phyloP scores from a whole-genome alignment of 2,888 invertebrate species.

The Penaeus monodon region DNA sequence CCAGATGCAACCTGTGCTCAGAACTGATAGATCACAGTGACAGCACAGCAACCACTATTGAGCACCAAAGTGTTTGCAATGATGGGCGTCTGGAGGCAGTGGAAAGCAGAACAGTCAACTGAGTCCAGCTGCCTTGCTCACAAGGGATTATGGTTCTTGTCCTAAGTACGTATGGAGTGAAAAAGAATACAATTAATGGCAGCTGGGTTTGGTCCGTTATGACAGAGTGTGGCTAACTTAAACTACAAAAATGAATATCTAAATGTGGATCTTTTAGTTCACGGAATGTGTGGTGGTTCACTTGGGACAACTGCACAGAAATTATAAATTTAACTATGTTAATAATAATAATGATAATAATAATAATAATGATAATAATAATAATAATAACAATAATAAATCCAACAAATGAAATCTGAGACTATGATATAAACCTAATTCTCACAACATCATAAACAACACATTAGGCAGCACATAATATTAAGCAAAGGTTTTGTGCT shows the following conservation, averaged over 20 bases:
- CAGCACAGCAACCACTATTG: slow-evolving; percentile 51
- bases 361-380: background rate
- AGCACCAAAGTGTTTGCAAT: slow-evolving; percentile 52
- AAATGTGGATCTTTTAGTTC: slow-evolving; percentile 51
- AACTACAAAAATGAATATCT: slow-evolving; percentile 41
- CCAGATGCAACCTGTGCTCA: slow-evolving; percentile 24
- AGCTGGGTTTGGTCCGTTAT: slow-evolving; percentile 55
- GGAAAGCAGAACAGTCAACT: slow-evolving; percentile 30
- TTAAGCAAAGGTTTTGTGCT: slow-evolving; percentile 43
- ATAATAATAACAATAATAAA: too few species aligned
- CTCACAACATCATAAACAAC: slow-evolving; percentile 61
- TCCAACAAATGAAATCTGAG: too few species aligned
- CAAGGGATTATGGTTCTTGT: slow-evolving; percentile 27
- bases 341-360: slow-evolving; percentile 28
- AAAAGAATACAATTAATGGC: slow-evolving; percentile 50
- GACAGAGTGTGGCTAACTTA: slow-evolving; percentile 48
- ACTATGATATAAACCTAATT: slow-evolving; percentile 18
- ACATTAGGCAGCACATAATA: slow-evolving; percentile 55
- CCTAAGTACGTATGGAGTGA: slow-evolving; percentile 47
- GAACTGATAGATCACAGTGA: slow-evolving; percentile 36
- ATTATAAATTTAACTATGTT: slow-evolving; percentile 30
- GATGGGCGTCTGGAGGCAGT: slow-evolving; percentile 43
- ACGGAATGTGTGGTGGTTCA: slow-evolving; percentile 50
- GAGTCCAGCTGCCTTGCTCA: slow-evolving; percentile 42
- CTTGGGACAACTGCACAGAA: slow-evolving; percentile 30